These are phyloP conservation scores for Rousettus leschenaultii DNA, from an alignment of 2,113 vertebrate species.

Conservation along the genomic window DNA sequence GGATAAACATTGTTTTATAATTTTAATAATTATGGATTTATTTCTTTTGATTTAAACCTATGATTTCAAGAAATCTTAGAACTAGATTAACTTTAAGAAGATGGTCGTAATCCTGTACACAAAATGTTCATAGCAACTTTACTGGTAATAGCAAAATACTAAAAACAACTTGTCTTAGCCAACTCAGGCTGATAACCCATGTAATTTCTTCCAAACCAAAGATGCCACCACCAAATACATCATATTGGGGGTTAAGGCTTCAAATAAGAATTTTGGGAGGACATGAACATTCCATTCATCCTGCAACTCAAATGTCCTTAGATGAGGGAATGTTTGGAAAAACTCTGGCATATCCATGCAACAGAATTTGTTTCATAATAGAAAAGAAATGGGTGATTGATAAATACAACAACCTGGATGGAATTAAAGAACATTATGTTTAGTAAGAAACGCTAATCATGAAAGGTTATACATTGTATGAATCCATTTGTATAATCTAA, in stretches of 20 bases:
- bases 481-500: not conserved
- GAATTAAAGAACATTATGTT: not conserved
- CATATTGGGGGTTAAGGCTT: not conserved
- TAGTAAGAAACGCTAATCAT: not conserved
- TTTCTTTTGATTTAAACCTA: not conserved
- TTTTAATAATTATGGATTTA: not conserved
- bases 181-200: not conserved
- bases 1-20: not conserved
- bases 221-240: not conserved
- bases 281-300: not conserved
- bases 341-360: not conserved
- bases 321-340: not conserved
- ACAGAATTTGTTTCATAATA: not conserved
- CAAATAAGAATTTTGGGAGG: not conserved
- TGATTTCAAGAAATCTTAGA: not conserved
- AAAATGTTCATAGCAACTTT: not conserved
- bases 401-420: not conserved
- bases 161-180: not conserved
- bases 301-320: not conserved
- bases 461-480: not conserved
- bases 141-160: not conserved
- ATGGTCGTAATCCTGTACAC: not conserved
- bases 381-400: not conserved
- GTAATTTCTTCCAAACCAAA: not conserved
- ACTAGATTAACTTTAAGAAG: not conserved